Evolutionary conservation across 64 coral and sea anemone genomes (phyloP).

Genomic region (Catalaphyllia jardinei): DNA sequence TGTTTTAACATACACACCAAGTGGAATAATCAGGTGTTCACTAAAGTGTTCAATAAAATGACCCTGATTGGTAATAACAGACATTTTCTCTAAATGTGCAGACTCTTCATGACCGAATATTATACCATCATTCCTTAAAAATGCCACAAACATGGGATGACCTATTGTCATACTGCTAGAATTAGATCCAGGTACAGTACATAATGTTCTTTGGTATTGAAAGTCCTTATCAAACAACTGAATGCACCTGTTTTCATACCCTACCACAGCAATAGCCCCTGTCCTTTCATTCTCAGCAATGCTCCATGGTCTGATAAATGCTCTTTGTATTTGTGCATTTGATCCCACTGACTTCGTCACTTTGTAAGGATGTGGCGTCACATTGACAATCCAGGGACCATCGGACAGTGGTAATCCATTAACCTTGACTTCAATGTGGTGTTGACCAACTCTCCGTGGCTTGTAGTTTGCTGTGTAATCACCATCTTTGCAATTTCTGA

Average conservation of each 20-base stretch:
- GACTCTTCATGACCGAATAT: neutral
- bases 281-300: slow-evolving; percentile 26
- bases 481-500: neutral
- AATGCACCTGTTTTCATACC: slow-evolving; percentile 1
- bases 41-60: slow-evolving; percentile 3
- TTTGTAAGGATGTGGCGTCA: slow-evolving; percentile 13
- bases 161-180: neutral
- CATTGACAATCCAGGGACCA: neutral
- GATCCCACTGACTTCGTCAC: neutral
- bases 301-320: slow-evolving; percentile 8
- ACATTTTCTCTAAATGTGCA: neutral
- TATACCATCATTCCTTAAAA: slow-evolving; percentile 19
- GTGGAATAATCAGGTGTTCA: neutral
- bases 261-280: slow-evolving; percentile 28
- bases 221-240: slow-evolving; percentile 24
- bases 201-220: neutral
- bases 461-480: neutral
- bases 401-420: neutral
- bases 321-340: neutral
- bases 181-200: neutral
- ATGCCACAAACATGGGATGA: slow-evolving; percentile 19
- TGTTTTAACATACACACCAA: slow-evolving; percentile 20
- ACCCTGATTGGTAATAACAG: neutral
- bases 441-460: neutral
- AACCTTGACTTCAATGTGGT: neutral